Conservation (phyloP, 2,888 invertebrate species). For the Sarcophaga caerulescens region DNA sequence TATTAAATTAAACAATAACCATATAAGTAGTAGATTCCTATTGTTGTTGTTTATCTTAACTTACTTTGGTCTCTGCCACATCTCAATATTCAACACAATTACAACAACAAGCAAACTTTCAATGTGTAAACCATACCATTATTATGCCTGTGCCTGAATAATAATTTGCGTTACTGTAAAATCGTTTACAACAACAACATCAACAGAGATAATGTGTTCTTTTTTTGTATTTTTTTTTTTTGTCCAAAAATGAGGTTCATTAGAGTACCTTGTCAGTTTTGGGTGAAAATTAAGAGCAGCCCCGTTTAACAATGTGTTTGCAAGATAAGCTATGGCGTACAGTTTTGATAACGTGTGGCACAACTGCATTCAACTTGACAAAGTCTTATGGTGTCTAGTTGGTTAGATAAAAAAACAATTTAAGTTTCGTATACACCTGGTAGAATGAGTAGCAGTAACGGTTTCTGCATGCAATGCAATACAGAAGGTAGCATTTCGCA, state of each 20-base stretch:
- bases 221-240: no score
- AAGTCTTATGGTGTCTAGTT: slow-evolving; percentile 41
- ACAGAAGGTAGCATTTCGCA: no score
- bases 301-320: slow-evolving; percentile 40
- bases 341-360: slow-evolving; percentile 54
- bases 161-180: slow-evolving; percentile 37
- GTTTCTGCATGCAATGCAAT: no score
- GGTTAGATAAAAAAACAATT: neutral
- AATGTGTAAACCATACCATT: neutral
- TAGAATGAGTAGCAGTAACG: no score
- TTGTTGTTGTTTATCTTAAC: slow-evolving; percentile 23
- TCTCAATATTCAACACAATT: slow-evolving; percentile 55
- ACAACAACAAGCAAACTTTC: slow-evolving; percentile 23
- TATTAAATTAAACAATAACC: slow-evolving; percentile 66
- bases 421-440: neutral
- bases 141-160: neutral
- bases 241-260: slow-evolving; percentile 54
- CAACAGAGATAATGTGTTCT: slow-evolving; percentile 20
- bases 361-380: slow-evolving; percentile 50
- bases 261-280: slow-evolving; percentile 58
- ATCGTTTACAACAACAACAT: slow-evolving; percentile 18
- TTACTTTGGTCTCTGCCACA: slow-evolving; percentile 56
- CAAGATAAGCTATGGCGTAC: slow-evolving; percentile 21
- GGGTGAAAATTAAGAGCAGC: slow-evolving; percentile 56
- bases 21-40: slow-evolving; percentile 45